phyloP scores from a whole-genome alignment of 2,888 invertebrate genomes.

The Didymodactylos carnosus region DNA sequence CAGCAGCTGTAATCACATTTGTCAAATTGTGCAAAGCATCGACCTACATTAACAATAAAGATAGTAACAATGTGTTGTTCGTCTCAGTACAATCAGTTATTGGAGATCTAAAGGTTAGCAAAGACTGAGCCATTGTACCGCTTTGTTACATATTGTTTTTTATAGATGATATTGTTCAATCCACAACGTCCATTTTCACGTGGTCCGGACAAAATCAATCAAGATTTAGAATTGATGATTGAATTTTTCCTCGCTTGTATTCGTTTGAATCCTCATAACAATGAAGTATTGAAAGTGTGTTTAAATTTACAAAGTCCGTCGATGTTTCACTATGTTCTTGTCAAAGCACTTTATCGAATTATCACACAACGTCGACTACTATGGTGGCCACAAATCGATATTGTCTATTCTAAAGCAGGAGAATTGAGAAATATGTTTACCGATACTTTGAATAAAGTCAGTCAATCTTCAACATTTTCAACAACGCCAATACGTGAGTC shows the following conservation, averaged over 20 bases:
- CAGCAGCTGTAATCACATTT: constrained; percentile 67
- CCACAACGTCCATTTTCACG: constrained; percentile 64
- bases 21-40: constrained; percentile 81
- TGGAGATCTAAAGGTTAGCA: constrained; percentile 72
- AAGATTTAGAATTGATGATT: constrained; percentile 77
- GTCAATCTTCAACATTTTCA: constrained; percentile 68
- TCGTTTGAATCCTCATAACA: constrained; percentile 84
- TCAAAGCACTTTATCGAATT: constrained; percentile 64
- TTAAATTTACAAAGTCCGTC: constrained; percentile 60
- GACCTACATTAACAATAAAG: constrained; percentile 72
- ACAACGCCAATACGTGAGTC: constrained; percentile 40
- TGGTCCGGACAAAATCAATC: constrained; percentile 53
- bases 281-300: constrained; percentile 78
- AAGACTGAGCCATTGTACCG: too few relatives aligned
- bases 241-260: constrained; percentile 93
- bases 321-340: constrained; percentile 63
- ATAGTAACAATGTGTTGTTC: constrained; percentile 76
- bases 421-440: constrained; percentile 81
- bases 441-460: constrained; percentile 80
- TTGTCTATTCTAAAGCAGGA: constrained; percentile 71
- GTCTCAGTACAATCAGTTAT: constrained; percentile 73
- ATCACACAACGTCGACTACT: constrained; percentile 49
- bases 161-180: constrained; percentile 70
- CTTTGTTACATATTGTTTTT: too few relatives aligned
- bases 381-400: constrained; percentile 95